phyloP scores from a whole-genome alignment of 2,888 invertebrate species.

The Himalopsyche anomala region DNA sequence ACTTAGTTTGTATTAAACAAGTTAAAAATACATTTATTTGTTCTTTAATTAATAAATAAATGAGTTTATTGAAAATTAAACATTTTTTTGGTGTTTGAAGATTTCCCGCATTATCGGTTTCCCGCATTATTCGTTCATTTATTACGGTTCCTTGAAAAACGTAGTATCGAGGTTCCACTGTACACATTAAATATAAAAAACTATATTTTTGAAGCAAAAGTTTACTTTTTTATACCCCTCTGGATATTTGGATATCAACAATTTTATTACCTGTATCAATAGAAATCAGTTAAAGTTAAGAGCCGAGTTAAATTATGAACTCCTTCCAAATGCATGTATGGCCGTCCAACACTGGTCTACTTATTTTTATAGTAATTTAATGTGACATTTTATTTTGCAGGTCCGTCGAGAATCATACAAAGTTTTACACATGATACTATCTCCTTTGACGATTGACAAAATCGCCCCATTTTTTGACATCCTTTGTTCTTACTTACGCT shows the following conservation, averaged over 20 bases:
- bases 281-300: neutral
- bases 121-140: too few relatives aligned
- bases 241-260: neutral
- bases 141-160: too few relatives aligned
- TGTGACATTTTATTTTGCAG: conserved; percentile 68
- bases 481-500: conserved; percentile 87
- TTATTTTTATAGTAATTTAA: conserved; percentile 12
- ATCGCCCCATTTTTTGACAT: conserved; percentile 86
- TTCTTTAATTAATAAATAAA: too few relatives aligned
- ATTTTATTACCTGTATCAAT: neutral
- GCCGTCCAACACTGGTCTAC: neutral
- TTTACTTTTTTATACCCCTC: too few relatives aligned
- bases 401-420: conserved; percentile 78
- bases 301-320: neutral
- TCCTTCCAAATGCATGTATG: neutral
- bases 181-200: too few relatives aligned
- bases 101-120: too few relatives aligned
- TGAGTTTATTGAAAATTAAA: too few relatives aligned
- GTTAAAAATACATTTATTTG: too few relatives aligned
- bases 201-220: too few relatives aligned
- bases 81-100: too few relatives aligned
- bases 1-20: too few relatives aligned
- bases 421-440: conserved; percentile 76
- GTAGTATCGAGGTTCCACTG: too few relatives aligned
- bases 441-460: conserved; percentile 72